phyloP scores from a whole-genome alignment of 2,888 invertebrate genomes.

The Gortyna flavago region DNA sequence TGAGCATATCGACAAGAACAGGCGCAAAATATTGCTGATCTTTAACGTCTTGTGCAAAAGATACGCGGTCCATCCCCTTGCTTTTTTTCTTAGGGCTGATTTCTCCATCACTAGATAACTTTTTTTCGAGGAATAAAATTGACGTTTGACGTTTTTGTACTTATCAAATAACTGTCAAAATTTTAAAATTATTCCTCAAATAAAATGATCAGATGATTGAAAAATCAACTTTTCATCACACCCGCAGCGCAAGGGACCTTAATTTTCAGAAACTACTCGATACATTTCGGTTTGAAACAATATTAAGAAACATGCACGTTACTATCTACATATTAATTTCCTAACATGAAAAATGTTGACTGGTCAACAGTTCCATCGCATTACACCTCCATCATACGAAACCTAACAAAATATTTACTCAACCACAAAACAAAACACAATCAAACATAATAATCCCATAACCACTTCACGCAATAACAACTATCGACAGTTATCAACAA shows the following conservation, averaged over 20 bases:
- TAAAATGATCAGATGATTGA: no score
- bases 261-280: neutral
- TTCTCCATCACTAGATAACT: no score
- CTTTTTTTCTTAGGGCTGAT: neutral
- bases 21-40: neutral
- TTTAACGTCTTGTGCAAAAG: neutral
- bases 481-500: conserved; percentile 40
- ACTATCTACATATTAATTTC: neutral
- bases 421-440: conserved; percentile 16
- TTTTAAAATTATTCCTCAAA: no score
- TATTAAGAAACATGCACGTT: neutral
- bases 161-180: no score
- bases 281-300: neutral
- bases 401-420: conserved; percentile 1
- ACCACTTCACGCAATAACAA: conserved; percentile 29
- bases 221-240: neutral
- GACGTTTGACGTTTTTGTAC: no score
- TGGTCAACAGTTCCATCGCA: neutral
- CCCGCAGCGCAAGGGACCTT: neutral
- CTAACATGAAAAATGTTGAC: neutral
- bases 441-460: conserved; percentile 13
- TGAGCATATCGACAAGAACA: neutral
- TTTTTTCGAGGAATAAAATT: no score
- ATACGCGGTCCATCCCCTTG: neutral
- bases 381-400: neutral